Evolutionary conservation across 2,888 invertebrate species (phyloP).

Genomic region (Byasa hedistus): DNA sequence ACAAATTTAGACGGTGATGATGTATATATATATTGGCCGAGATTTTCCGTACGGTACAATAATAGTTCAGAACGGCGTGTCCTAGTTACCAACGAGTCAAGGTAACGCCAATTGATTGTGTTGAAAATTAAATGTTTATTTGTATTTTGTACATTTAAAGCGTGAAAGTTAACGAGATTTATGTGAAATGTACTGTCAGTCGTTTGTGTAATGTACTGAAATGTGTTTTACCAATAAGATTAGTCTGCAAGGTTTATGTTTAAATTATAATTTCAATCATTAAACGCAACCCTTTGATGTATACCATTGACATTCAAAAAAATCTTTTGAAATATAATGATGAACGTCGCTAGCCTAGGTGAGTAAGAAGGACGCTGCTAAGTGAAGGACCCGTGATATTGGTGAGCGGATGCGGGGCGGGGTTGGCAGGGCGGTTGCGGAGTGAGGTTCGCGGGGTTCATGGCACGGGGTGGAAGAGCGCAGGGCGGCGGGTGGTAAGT

Average conservation of each 20-base stretch:
- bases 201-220: neutral
- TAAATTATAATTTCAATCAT: conserved; percentile 23
- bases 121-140: conserved; percentile 16
- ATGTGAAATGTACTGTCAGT: neutral
- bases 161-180: neutral
- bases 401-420: conserved; percentile 66
- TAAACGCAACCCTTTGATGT: conserved; percentile 29
- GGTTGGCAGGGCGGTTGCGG: conserved; percentile 50
- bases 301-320: conserved; percentile 31
- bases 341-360: conserved; percentile 46
- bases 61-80: conserved; percentile 17
- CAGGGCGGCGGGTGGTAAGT: conserved; percentile 72
- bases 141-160: conserved; percentile 6
- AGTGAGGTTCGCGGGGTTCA: conserved; percentile 43
- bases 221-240: conserved; percentile 2
- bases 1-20: neutral
- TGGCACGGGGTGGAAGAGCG: conserved; percentile 46
- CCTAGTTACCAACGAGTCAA: conserved; percentile 37
- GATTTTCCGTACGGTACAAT: neutral
- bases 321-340: conserved; percentile 37
- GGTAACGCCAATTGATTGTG: conserved; percentile 24
- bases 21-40: too few species aligned
- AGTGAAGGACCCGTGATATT: conserved; percentile 69
- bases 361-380: conserved; percentile 66
- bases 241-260: neutral